Evolutionary conservation across 92 coral and sea anemone genomes (phyloP).

Genomic region (Nematostella vectensis): DNA sequence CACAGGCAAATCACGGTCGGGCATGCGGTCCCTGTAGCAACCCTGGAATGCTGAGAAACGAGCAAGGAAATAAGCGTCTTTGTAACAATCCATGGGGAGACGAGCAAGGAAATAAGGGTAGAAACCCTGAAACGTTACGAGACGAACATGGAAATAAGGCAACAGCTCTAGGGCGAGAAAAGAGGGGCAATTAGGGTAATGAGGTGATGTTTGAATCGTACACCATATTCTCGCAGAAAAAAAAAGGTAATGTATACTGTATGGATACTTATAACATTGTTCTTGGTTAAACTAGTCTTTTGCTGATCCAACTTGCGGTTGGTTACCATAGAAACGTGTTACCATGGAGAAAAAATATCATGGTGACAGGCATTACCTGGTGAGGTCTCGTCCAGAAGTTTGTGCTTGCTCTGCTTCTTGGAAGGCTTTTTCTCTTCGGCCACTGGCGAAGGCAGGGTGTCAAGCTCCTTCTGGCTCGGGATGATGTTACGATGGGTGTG

Average conservation of each 20-base stretch:
- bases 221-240: too few species aligned
- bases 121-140: background rate
- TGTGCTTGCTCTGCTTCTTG: conserved; percentile 19
- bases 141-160: too few species aligned
- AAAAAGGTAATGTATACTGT: too few species aligned
- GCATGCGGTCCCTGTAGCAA: conserved; percentile 78
- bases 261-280: too few species aligned
- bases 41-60: conserved; percentile 82
- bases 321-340: too few species aligned
- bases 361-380: too few species aligned
- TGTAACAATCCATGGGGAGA: background rate
- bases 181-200: too few species aligned
- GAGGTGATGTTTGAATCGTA: too few species aligned
- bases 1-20: conserved; percentile 76
- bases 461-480: conserved; percentile 62
- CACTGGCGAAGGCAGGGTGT: conserved; percentile 39
- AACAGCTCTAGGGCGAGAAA: too few species aligned
- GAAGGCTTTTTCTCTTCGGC: conserved; percentile 14
- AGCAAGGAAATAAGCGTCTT: background rate
- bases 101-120: background rate
- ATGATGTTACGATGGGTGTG: conserved; percentile 68
- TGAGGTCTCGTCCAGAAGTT: conserved; percentile 17
- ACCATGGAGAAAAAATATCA: too few species aligned
- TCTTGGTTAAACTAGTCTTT: too few species aligned
- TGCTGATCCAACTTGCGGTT: too few species aligned